Evolutionary conservation across 2,888 invertebrate species (phyloP).

Genomic region (Philaethria dido): DNA sequence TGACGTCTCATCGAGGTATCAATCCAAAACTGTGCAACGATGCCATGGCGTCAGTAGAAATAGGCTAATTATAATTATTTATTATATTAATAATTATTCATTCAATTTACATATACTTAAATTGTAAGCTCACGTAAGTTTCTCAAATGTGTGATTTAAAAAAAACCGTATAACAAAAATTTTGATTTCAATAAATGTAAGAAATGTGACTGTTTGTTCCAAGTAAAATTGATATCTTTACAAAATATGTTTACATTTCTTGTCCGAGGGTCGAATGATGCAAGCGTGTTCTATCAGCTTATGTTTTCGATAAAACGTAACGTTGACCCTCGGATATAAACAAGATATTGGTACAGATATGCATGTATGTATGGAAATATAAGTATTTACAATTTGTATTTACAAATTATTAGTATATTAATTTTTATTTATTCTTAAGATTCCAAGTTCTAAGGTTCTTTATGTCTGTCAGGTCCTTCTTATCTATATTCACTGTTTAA

Average conservation of each 20-base stretch:
- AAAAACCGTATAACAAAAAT: too few relatives aligned
- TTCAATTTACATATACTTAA: neutral
- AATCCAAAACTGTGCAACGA: too few relatives aligned
- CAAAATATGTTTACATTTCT: neutral
- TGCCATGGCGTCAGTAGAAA: too few relatives aligned
- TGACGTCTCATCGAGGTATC: too few relatives aligned
- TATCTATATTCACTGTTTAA: too few relatives aligned
- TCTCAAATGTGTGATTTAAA: neutral
- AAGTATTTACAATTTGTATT: neutral
- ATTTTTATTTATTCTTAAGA: neutral
- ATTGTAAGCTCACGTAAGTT: neutral
- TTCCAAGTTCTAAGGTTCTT: too few relatives aligned
- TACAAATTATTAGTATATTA: neutral
- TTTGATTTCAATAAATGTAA: neutral
- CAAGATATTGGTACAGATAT: constrained; percentile 10
- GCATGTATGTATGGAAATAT: neutral
- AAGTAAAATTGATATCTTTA: neutral
- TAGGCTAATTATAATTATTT: too few relatives aligned
- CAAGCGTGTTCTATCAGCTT: neutral
- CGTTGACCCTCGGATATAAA: constrained; percentile 14
- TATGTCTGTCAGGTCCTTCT: too few relatives aligned
- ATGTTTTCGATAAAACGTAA: constrained; percentile 14
- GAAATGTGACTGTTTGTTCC: neutral
- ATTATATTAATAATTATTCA: too few relatives aligned
- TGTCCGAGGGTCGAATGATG: neutral